Percentiles rank a stretch among this genome's conserved stretches.
phyloP scores from a whole-genome alignment of 92 coral and sea anemone genomes.

The Porites rus region DNA sequence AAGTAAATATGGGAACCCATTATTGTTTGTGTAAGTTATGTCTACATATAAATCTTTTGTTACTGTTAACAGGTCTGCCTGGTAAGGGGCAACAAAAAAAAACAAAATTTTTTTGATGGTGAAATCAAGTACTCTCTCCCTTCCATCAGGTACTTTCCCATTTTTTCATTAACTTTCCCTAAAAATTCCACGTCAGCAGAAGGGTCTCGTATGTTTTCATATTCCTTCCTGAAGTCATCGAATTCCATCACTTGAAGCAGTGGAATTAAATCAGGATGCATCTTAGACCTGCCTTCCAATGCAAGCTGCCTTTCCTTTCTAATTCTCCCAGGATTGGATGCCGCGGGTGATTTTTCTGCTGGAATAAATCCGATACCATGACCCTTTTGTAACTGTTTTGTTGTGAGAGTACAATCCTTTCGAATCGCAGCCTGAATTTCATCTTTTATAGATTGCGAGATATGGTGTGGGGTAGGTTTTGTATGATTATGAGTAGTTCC shows the following conservation, averaged over 20 bases:
- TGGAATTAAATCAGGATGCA: slow-evolving; percentile 12
- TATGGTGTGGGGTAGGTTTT: slow-evolving; percentile 44
- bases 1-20: slow-evolving; percentile 44
- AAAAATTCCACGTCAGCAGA: slow-evolving; percentile 39
- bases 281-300: not conserved
- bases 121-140: slow-evolving; percentile 37
- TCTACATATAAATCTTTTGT: slow-evolving; percentile 34
- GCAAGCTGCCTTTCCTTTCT: slow-evolving; percentile 19
- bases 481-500: slow-evolving; percentile 39
- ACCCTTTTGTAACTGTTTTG: slow-evolving; percentile 47
- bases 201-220: slow-evolving; percentile 43
- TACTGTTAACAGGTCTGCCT: slow-evolving; percentile 13
- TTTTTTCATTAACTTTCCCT: slow-evolving; percentile 41
- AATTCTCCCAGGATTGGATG: slow-evolving; percentile 43
- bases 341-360: slow-evolving; percentile 56
- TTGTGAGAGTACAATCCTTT: slow-evolving; percentile 40
- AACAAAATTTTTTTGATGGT: slow-evolving; percentile 10
- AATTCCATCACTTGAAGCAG: slow-evolving; percentile 51
- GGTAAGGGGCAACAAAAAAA: slow-evolving; percentile 40
- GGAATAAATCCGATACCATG: slow-evolving; percentile 48
- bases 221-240: slow-evolving; percentile 32
- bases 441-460: slow-evolving; percentile 47
- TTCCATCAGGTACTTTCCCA: slow-evolving; percentile 52
- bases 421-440: slow-evolving; percentile 41
- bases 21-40: slow-evolving; percentile 48